phyloP scores from a whole-genome alignment of 35 echinoderm and acorn worm genomes.

The Apostichopus californicus region DNA sequence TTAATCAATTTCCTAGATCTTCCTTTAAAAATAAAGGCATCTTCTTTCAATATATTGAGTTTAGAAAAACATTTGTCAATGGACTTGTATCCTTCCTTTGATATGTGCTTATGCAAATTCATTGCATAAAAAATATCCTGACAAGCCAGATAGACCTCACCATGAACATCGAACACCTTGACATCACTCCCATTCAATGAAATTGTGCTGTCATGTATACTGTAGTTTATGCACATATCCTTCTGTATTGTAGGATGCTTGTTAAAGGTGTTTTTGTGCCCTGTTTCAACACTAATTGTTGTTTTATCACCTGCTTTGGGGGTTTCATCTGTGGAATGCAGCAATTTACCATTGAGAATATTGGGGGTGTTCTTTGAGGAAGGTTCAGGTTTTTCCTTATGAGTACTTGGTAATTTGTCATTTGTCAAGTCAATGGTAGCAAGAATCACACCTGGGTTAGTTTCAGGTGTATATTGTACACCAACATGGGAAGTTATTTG shows the following conservation, averaged over 20 bases:
- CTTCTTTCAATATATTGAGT: conserved; percentile 6
- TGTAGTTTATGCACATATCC: background rate
- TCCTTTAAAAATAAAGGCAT: conserved; percentile 14
- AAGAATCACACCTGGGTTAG: too few relatives aligned
- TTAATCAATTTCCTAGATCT: background rate
- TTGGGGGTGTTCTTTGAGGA: too few relatives aligned
- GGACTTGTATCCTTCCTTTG: conserved; percentile 2
- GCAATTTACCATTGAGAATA: too few relatives aligned
- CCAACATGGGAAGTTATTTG: too few relatives aligned
- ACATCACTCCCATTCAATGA: conserved; percentile 27
- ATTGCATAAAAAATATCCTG: background rate
- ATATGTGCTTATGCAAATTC: conserved; percentile 7
- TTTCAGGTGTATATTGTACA: too few relatives aligned
- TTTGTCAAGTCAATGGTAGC: too few relatives aligned
- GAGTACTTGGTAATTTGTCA: too few relatives aligned
- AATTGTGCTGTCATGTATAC: background rate
- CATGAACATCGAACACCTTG: background rate
- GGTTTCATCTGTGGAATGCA: too few relatives aligned
- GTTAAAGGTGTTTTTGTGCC: background rate
- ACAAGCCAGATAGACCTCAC: conserved; percentile 2
- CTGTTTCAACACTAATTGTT: too few relatives aligned
- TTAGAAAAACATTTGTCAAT: conserved; percentile 4
- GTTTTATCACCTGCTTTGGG: too few relatives aligned
- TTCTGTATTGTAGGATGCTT: background rate
- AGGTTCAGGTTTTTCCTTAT: too few relatives aligned